Conservation (phyloP, 2,888 invertebrate species). For the Hedychridium roseum region DNA sequence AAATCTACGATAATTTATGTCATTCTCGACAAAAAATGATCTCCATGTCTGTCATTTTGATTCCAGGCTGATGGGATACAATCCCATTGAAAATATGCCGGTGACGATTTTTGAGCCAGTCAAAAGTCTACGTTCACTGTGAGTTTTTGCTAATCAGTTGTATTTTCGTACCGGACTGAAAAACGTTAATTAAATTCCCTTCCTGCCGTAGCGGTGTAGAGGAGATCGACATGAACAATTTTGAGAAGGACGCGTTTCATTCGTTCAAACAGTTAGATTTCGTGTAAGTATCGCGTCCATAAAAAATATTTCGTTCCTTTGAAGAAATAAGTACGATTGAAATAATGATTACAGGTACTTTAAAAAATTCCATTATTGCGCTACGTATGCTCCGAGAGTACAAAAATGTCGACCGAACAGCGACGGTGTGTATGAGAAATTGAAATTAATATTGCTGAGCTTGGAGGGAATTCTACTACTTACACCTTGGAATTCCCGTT, state of each 20-base stretch:
- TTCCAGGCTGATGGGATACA: constrained; percentile 55
- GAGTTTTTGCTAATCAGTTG: constrained; percentile 30
- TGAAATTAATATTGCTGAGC: no score
- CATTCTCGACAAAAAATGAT: background rate
- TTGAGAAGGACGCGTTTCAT: constrained; percentile 66
- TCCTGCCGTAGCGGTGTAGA: constrained; percentile 69
- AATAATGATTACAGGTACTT: constrained; percentile 64
- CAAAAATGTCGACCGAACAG: constrained; percentile 69
- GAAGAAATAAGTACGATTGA: background rate
- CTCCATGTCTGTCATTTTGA: background rate
- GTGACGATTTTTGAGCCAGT: constrained; percentile 48
- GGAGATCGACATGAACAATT: constrained; percentile 66
- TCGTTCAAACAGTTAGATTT: constrained; percentile 65
- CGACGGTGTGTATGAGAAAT: constrained; percentile 70
- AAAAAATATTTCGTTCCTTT: background rate
- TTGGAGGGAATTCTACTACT: no score
- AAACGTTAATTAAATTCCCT: no score
- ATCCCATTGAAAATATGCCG: constrained; percentile 50
- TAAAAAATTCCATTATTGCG: constrained; percentile 72
- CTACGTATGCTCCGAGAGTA: constrained; percentile 67
- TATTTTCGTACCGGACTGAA: constrained; percentile 5
- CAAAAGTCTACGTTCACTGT: constrained; percentile 57
- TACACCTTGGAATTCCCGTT: no score
- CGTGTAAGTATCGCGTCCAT: constrained; percentile 59
- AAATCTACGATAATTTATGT: constrained; percentile 10